A percentile compares a stretch with the other conserved stretches of the same genome.
Conservation (phyloP, 2,113 vertebrate species). For the Odocoileus virginianus region DNA sequence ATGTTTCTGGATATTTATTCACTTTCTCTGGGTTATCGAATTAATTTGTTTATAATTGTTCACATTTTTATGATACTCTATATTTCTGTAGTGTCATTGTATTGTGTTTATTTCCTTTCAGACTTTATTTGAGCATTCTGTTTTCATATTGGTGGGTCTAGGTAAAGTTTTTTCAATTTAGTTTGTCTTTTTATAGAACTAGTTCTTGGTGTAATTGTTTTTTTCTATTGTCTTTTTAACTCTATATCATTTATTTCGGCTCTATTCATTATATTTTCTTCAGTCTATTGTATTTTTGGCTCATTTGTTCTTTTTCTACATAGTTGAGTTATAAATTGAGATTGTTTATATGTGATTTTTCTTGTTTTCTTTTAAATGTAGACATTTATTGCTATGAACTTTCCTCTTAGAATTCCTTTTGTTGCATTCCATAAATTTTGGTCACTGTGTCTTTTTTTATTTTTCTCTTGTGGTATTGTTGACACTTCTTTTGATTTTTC, state of each 20-base stretch:
- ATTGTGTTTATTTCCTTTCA: neutral
- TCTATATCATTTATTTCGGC: neutral
- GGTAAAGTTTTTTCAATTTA: neutral
- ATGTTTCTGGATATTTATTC: neutral
- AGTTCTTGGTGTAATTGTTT: neutral
- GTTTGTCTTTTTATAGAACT: neutral
- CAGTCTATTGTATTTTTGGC: neutral
- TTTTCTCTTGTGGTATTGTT: neutral
- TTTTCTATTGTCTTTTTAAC: neutral
- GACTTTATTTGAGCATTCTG: neutral
- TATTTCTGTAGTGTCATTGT: neutral
- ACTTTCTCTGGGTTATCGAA: neutral
- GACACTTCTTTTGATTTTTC: neutral
- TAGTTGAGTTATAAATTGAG: neutral
- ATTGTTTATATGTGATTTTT: neutral
- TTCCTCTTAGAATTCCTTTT: neutral
- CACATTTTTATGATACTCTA: neutral
- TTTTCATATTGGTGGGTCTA: neutral
- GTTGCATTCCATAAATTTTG: neutral
- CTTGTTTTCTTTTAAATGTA: neutral
- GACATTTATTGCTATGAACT: neutral
- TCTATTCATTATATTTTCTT: neutral
- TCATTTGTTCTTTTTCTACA: neutral
- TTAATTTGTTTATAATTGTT: neutral
- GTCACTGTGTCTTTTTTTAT: neutral